These are phyloP conservation scores for Garra rufa DNA, from an alignment of 2,113 vertebrate species.

Conservation along the genomic window DNA sequence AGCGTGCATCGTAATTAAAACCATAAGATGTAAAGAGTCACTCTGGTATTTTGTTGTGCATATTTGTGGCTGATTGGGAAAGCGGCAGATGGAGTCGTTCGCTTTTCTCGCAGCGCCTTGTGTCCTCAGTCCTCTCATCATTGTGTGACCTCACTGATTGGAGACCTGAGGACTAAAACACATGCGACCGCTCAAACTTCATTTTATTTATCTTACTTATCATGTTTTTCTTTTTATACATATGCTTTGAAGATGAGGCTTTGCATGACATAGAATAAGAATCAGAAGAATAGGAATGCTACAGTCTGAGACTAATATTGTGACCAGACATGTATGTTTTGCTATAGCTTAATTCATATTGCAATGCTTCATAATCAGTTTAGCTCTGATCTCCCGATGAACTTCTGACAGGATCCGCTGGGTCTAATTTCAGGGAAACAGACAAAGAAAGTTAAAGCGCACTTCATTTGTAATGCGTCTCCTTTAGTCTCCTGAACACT, in stretches of 20 bases:
- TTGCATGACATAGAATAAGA: neutral
- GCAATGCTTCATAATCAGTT: slow-evolving; percentile 9
- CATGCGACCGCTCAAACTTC: neutral
- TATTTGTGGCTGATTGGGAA: slow-evolving; percentile 40
- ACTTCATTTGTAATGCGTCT: neutral
- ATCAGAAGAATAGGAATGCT: neutral
- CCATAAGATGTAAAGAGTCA: neutral
- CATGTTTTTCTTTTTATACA: neutral
- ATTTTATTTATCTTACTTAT: neutral
- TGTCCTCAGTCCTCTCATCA: neutral
- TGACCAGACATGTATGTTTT: slow-evolving; percentile 6
- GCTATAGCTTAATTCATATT: slow-evolving; percentile 5
- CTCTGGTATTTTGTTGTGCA: slow-evolving; percentile 6
- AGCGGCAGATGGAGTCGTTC: neutral
- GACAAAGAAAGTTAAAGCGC: neutral
- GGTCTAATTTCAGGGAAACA: slow-evolving; percentile 16
- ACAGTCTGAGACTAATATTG: neutral
- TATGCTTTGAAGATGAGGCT: neutral
- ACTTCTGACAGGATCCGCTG: neutral
- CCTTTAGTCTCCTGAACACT: neutral
- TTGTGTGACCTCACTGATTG: neutral
- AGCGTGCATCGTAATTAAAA: slow-evolving; percentile 46
- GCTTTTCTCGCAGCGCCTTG: neutral
- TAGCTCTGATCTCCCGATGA: neutral
- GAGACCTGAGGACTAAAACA: neutral